These are phyloP conservation scores for Gallinago stenura DNA, from an alignment of 2,797 vertebrate genomes.

Conservation along the genomic window DNA sequence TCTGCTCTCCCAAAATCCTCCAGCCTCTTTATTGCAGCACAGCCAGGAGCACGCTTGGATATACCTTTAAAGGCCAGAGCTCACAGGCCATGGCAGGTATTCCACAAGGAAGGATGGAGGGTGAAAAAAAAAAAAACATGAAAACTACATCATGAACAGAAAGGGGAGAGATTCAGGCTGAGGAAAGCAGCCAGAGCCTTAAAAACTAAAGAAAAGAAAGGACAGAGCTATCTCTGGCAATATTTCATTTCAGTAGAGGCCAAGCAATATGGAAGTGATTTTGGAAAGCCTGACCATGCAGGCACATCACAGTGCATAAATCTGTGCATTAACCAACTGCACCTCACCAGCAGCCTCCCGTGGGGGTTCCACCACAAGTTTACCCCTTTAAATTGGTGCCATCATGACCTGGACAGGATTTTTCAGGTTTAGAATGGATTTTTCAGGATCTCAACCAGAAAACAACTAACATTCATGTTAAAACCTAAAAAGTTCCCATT, in stretches of 20 bases:
- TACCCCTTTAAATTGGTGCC: neutral
- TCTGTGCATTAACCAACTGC: neutral
- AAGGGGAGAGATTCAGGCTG: neutral
- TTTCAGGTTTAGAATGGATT: neutral
- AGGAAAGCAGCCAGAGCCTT: neutral
- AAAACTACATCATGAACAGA: neutral
- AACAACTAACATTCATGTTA: neutral
- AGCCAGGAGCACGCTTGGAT: neutral
- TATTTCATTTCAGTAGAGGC: neutral
- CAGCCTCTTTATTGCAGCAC: neutral
- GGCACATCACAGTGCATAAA: neutral
- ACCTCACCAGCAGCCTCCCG: neutral
- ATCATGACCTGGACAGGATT: neutral
- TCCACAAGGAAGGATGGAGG: neutral
- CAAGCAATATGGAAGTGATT: neutral
- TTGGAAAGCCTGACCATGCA: neutral
- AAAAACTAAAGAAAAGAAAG: neutral
- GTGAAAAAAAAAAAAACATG: neutral
- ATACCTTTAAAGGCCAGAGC: neutral
- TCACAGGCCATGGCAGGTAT: neutral
- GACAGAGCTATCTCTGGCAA: neutral
- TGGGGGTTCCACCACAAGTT: neutral
- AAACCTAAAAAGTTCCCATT: neutral
- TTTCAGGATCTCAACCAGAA: neutral
- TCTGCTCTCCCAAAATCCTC: neutral